These are phyloP conservation scores for Axis porcinus DNA, from an alignment of 2,113 vertebrate genomes.

Conservation along the genomic window DNA sequence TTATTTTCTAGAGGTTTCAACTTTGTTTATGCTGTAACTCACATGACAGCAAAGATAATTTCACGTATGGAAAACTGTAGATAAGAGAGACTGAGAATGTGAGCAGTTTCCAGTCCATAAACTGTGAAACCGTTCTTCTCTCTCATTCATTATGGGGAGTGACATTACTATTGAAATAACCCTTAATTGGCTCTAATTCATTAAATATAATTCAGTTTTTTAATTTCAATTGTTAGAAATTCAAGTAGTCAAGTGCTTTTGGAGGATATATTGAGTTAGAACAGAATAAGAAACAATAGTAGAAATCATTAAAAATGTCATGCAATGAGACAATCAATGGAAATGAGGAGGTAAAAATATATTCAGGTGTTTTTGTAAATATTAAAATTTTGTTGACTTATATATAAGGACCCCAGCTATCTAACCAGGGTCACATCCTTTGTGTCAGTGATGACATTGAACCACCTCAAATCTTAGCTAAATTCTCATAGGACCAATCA, in stretches of 20 bases:
- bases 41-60: not conserved
- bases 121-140: not conserved
- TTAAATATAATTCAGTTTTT: not conserved
- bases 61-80: not conserved
- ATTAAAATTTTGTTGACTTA: not conserved
- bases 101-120: not conserved
- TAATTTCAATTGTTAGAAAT: not conserved
- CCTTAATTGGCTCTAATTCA: not conserved
- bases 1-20: constrained; percentile 31
- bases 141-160: not conserved
- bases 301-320: not conserved
- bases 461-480: not conserved
- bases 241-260: not conserved
- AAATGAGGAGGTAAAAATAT: not conserved
- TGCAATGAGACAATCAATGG: not conserved
- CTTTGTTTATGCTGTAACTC: not conserved
- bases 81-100: not conserved
- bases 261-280: not conserved
- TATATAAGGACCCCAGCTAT: not conserved
- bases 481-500: not conserved
- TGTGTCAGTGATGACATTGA: not conserved
- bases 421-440: not conserved
- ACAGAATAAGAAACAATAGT: not conserved
- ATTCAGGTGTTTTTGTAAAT: not conserved
- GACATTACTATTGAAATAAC: not conserved